These are phyloP conservation scores for Anguilla rostrata DNA, from an alignment of 2,113 vertebrate species.

Conservation along the genomic window DNA sequence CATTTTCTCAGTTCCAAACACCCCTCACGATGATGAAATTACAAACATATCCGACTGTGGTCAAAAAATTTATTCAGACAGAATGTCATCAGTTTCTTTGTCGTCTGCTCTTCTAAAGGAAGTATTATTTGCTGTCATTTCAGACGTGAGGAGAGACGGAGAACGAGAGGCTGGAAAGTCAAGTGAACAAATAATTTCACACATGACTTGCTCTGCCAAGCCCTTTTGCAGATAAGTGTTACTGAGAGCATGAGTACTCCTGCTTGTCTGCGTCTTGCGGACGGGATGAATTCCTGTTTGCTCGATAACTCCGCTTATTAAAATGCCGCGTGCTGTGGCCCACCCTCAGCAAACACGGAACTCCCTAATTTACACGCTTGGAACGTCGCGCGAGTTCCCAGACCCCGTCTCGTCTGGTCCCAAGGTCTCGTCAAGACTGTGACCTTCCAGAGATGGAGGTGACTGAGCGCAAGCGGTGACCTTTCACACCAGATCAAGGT, in stretches of 20 bases:
- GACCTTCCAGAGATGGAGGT: background rate
- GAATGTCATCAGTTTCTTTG: background rate
- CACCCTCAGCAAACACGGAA: background rate
- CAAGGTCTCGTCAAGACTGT: background rate
- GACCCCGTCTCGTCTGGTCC: background rate
- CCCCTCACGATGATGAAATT: too few relatives aligned
- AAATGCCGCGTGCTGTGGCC: background rate
- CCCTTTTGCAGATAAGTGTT: background rate
- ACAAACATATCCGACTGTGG: too few relatives aligned
- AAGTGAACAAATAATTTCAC: constrained; percentile 6
- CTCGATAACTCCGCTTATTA: background rate
- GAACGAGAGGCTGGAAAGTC: background rate
- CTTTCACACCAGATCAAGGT: background rate
- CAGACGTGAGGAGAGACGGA: background rate
- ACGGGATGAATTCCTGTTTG: background rate
- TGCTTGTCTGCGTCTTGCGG: background rate
- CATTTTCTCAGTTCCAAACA: background rate
- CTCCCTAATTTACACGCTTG: background rate
- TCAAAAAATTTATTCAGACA: background rate
- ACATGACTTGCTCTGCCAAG: background rate
- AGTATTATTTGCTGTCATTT: background rate
- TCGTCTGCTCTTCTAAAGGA: background rate
- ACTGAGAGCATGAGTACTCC: background rate
- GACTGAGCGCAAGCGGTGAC: background rate
- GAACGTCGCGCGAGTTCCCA: background rate